Base-by-base conservation (phyloP, 2,888 invertebrate genomes). In the Sinhomidia bicolor region DNA sequence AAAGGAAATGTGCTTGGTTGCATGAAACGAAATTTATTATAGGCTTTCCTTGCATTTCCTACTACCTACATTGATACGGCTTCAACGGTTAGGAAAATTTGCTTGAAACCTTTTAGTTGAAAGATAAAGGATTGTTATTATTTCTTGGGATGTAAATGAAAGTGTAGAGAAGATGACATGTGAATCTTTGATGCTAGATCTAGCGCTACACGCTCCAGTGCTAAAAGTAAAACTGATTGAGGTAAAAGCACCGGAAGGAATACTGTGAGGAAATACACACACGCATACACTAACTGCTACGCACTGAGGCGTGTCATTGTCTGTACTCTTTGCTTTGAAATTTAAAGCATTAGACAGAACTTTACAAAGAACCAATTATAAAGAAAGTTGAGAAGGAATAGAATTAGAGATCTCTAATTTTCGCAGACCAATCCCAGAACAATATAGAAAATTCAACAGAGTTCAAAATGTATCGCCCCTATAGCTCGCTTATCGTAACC, bases 21-120 rank as follows among this genome's bases (percentile, higher is more conserved):
- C 60, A 60, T 29, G 47, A 68, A 65, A 29, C n/a, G 29, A 62
- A 81, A 68, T 82, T 82, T 82, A 68, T 82, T 68, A 68, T 20
- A 41, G n/a, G n/a, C 36, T 68, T 41, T 60, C 20, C 20, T 32
- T 51, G n/a, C 54, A 36, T 12, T 65, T 62, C n/a, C n/a, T n/a
- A n/a, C n/a, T n/a, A n/a, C 26, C 23, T n/a, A 5, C 54, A 54
- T 26, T n/a, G 76, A n/a, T n/a, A n/a, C 0, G 12, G 10, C n/a
- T 51, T 6, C 32, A 51, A 14, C 54, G 7, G 26, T n/a, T 41
- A 2, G 10, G 68, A 9, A 17, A 68, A 68, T n/a, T 62, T 41
- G 20, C 20, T 41, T 41, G 26, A 36, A 65, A 36, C 68, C 20
- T 68, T 68, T 36, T 68, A 68, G 32, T 65, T 65, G 7, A 4